A percentile compares a stretch with the other conserved stretches of the same genome.
These are phyloP conservation scores for Tigriopus japonicus DNA, from an alignment of 1,140 invertebrate species.

Conservation along the genomic window DNA sequence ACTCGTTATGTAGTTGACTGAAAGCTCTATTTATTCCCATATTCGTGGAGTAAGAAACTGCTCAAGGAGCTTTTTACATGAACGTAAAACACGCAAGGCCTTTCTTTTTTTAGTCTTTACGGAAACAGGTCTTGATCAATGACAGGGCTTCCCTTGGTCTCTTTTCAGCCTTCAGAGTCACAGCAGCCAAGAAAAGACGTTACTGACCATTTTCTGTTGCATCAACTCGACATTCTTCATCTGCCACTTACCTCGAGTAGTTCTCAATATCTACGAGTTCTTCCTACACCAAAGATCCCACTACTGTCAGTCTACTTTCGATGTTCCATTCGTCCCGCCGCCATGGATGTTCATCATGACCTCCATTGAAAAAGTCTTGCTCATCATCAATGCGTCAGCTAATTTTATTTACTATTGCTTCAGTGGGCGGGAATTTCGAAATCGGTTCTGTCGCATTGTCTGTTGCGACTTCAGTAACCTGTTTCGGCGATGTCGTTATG, in stretches of 20 bases:
- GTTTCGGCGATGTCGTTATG: neutral
- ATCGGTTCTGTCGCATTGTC: neutral
- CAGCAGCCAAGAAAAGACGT: neutral
- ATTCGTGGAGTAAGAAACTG: no score
- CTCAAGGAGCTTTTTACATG: no score
- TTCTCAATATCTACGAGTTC: slow-evolving; percentile 3
- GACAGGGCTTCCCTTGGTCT: neutral
- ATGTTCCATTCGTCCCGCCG: neutral
- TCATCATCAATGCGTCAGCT: neutral
- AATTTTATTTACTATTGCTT: slow-evolving; percentile 6
- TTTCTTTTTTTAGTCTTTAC: no score
- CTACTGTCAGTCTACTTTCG: neutral
- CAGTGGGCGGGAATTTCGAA: neutral
- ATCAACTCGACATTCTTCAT: neutral
- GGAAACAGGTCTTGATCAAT: no score
- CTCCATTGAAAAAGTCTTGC: neutral
- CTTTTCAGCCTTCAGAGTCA: neutral
- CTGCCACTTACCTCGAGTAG: neutral
- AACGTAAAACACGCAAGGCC: no score
- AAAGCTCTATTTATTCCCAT: no score
- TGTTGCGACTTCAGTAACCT: no score
- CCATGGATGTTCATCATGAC: neutral
- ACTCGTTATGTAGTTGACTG: no score
- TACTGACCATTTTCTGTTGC: neutral
- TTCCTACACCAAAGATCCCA: neutral